These are phyloP conservation scores for Lateolabrax maculatus DNA, from an alignment of 2,797 vertebrate genomes.

Conservation along the genomic window DNA sequence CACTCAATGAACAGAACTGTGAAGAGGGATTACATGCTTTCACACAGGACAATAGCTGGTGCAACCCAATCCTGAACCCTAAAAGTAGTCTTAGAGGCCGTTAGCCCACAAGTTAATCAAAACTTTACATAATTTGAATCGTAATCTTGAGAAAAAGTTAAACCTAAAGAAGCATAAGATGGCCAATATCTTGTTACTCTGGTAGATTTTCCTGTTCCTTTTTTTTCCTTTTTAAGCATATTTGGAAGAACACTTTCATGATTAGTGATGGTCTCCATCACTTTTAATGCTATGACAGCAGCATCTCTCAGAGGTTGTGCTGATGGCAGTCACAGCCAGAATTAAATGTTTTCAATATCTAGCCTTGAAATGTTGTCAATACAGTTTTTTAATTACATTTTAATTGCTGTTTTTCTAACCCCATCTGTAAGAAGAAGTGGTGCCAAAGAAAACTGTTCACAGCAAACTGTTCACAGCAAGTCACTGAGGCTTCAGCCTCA, in stretches of 20 bases:
- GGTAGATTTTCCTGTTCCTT: neutral
- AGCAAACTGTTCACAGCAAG: too few relatives aligned
- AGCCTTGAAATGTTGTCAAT: neutral
- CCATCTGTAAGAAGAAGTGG: neutral
- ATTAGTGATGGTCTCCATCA: neutral
- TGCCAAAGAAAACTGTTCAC: neutral
- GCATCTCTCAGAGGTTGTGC: neutral
- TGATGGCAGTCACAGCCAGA: neutral
- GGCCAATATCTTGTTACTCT: neutral
- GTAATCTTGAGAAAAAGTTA: neutral
- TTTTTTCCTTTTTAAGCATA: neutral
- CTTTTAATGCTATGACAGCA: neutral
- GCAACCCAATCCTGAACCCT: constrained; percentile 10
- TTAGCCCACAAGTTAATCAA: neutral
- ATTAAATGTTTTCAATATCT: neutral
- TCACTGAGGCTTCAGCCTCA: neutral
- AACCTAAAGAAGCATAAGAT: neutral
- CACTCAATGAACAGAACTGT: constrained; percentile 25
- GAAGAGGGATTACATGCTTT: constrained; percentile 40
- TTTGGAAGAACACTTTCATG: neutral
- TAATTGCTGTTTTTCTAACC: too few relatives aligned
- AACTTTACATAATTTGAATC: neutral
- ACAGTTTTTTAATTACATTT: too few relatives aligned
- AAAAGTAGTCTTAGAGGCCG: neutral
- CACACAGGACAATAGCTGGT: constrained; percentile 10